phyloP scores from a whole-genome alignment of 2,797 vertebrate genomes.

The Manis pentadactyla region DNA sequence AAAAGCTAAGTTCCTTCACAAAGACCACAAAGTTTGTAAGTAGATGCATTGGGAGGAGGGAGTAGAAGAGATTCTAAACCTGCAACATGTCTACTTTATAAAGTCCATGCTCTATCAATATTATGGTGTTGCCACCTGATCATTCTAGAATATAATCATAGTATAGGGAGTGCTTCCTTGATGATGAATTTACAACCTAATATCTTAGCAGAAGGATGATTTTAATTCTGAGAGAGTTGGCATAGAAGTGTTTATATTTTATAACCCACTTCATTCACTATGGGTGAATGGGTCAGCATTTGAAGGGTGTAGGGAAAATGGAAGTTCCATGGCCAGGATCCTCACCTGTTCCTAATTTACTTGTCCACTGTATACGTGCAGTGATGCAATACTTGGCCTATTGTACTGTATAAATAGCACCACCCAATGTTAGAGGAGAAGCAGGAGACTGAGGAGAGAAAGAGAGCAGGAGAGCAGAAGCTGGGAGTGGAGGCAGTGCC shows the following conservation, averaged over 20 bases:
- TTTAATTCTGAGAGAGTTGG: not conserved
- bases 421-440: too few species aligned
- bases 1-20: not conserved
- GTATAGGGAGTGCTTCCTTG: not conserved
- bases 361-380: too few species aligned
- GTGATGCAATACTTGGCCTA: too few species aligned
- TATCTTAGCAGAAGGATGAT: not conserved
- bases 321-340: too few species aligned
- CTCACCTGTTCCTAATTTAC: too few species aligned
- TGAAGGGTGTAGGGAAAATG: not conserved
- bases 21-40: not conserved
- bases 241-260: not conserved
- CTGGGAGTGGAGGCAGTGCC: too few species aligned
- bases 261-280: not conserved
- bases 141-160: not conserved
- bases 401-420: too few species aligned
- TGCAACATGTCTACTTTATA: not conserved
- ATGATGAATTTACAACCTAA: not conserved
- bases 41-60: not conserved
- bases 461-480: too few species aligned
- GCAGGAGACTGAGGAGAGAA: too few species aligned
- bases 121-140: not conserved
- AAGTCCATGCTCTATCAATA: not conserved
- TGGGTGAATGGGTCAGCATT: not conserved
- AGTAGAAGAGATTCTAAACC: not conserved